These are phyloP conservation scores for Liparis tanakae DNA, from an alignment of 2,797 vertebrate genomes.

Conservation along the genomic window DNA sequence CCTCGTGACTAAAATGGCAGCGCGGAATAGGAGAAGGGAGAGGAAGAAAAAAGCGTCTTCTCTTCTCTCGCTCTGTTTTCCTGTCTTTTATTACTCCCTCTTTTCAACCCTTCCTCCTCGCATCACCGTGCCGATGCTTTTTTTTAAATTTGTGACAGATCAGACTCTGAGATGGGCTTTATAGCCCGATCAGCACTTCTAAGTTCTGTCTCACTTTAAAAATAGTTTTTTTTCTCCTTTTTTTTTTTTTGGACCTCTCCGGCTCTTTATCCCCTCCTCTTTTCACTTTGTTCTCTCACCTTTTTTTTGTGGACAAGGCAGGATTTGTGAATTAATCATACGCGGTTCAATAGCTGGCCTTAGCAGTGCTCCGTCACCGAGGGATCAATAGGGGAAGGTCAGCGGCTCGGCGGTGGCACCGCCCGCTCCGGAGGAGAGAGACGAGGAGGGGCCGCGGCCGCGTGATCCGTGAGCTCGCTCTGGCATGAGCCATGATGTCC, in stretches of 20 bases:
- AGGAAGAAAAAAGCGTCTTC: slow-evolving; percentile 59
- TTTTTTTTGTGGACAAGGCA: slow-evolving; percentile 74
- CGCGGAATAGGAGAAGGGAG: slow-evolving; percentile 52
- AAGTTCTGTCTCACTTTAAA: slow-evolving; percentile 58
- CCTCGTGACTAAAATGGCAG: slow-evolving; percentile 74
- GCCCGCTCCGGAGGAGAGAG: slow-evolving; percentile 59
- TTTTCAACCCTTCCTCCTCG: slow-evolving; percentile 30
- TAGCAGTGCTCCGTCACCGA: slow-evolving; percentile 74
- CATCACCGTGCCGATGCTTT: slow-evolving; percentile 46
- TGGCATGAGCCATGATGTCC: slow-evolving; percentile 71
- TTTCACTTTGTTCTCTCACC: slow-evolving; percentile 69
- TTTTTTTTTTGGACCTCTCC: slow-evolving; percentile 57
- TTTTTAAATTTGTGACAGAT: slow-evolving; percentile 66
- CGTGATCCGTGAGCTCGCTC: slow-evolving; percentile 80
- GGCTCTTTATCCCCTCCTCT: slow-evolving; percentile 57
- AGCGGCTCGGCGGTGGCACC: slow-evolving; percentile 54
- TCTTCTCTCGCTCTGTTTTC: slow-evolving; percentile 60
- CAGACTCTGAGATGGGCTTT: slow-evolving; percentile 64
- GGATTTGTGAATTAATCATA: slow-evolving; percentile 85
- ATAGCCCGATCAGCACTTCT: slow-evolving; percentile 65
- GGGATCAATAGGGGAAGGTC: slow-evolving; percentile 83
- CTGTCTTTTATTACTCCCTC: slow-evolving; percentile 45
- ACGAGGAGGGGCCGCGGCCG: slow-evolving; percentile 63
- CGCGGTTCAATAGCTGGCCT: slow-evolving; percentile 82
- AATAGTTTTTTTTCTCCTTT: too few species aligned